Conservation (phyloP, 2,888 invertebrate species). For the Dorcus hopei region DNA sequence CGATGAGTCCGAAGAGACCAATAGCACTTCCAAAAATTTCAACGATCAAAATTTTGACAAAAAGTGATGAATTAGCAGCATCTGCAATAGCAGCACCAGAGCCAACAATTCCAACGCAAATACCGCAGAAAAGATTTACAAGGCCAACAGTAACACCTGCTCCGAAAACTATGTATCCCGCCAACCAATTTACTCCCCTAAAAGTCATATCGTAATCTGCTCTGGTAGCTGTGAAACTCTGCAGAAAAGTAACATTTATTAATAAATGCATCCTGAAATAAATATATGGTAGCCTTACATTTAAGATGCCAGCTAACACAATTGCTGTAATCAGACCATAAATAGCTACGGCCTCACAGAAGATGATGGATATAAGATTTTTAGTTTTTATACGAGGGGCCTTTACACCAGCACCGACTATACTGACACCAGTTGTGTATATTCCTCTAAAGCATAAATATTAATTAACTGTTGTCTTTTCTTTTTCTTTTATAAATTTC, state of each 20-base stretch:
- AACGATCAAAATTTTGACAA: conserved; percentile 97
- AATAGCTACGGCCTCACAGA: conserved; percentile 99
- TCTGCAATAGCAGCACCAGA: conserved; percentile 98
- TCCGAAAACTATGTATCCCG: conserved; percentile 92
- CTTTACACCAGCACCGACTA: conserved; percentile 96
- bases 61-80: conserved; percentile 94
- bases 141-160: conserved; percentile 93
- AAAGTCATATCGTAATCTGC: conserved; percentile 38
- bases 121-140: conserved; percentile 92
- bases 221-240: conserved; percentile 49
- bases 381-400: conserved; percentile 98
- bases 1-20: conserved; percentile 96
- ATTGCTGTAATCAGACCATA: conserved; percentile 98
- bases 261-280: neutral
- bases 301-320: conserved; percentile 83
- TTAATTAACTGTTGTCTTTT: neutral
- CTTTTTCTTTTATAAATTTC: neutral
- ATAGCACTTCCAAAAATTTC: conserved; percentile 99
- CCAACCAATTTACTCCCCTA: conserved; percentile 67
- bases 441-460: conserved; percentile 69
- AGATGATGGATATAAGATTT: conserved; percentile 98
- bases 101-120: conserved; percentile 94
- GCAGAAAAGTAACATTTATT: conserved; percentile 5
- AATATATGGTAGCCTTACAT: conserved; percentile 43
- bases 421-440: conserved; percentile 92